Conservation (phyloP, 2,797 vertebrate genomes). For the Octomys mimax region DNA sequence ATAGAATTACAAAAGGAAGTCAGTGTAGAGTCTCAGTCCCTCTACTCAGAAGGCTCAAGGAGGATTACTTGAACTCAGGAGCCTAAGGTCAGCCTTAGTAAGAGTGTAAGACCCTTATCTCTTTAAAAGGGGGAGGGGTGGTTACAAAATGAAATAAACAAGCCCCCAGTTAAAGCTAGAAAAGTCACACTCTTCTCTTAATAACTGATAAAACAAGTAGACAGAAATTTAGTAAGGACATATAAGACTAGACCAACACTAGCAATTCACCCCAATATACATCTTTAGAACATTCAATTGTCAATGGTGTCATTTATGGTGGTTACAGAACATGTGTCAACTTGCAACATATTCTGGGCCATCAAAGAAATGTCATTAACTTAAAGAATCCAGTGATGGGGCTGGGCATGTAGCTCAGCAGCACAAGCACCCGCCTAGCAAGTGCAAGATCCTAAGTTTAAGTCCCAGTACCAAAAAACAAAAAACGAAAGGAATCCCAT, state of each 20-base stretch:
- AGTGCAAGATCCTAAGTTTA: too few relatives aligned
- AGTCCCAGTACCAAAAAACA: too few relatives aligned
- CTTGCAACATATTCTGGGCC: neutral
- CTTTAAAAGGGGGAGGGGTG: neutral
- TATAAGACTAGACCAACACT: neutral
- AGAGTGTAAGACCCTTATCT: neutral
- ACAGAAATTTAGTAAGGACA: slow-evolving; percentile 29
- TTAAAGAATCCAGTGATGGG: neutral
- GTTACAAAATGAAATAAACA: neutral
- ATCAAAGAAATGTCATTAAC: neutral
- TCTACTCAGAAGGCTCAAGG: neutral
- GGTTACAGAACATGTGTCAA: neutral
- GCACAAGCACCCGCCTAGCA: too few relatives aligned
- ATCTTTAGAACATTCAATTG: slow-evolving; percentile 28
- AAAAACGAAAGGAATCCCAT: neutral
- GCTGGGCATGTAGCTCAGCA: too few relatives aligned
- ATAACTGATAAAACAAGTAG: slow-evolving; percentile 11
- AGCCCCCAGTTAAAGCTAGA: neutral
- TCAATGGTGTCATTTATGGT: neutral
- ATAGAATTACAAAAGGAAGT: neutral
- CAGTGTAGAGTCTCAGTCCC: neutral
- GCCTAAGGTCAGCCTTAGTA: neutral
- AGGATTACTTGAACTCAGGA: neutral
- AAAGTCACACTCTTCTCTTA: neutral
- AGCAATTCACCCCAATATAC: neutral